These are phyloP conservation scores for Smutsia gigantea DNA, from an alignment of 2,797 vertebrate species.

Conservation along the genomic window DNA sequence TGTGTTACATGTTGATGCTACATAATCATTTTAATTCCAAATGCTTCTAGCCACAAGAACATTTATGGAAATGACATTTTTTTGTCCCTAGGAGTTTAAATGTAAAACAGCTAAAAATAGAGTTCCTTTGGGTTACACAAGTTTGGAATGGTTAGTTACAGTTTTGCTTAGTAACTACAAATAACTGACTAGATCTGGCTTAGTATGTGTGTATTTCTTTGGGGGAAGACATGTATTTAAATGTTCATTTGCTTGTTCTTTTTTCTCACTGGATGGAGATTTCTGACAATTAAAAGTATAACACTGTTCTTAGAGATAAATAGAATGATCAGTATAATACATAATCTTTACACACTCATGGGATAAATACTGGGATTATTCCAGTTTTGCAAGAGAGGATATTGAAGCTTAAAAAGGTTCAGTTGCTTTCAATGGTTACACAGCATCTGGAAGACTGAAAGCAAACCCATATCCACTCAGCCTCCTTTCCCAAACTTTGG, in stretches of 20 bases:
- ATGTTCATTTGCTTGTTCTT: background rate
- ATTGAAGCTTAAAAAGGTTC: background rate
- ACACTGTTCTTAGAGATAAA: background rate
- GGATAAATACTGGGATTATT: background rate
- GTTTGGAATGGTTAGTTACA: background rate
- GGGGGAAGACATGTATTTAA: background rate
- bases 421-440: background rate
- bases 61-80: slow-evolving; percentile 44
- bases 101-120: slow-evolving; percentile 26
- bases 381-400: background rate
- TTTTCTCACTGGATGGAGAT: background rate
- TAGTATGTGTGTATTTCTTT: background rate
- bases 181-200: background rate
- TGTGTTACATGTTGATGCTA: background rate
- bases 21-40: background rate
- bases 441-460: background rate
- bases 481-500: background rate
- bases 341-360: background rate
- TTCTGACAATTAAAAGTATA: background rate
- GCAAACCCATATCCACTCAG: background rate
- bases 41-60: background rate
- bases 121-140: background rate
- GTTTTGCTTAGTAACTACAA: background rate
- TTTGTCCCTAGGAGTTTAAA: slow-evolving; percentile 2
- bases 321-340: background rate